Conservation (phyloP, 2,797 vertebrate genomes). For the Cyprinella venusta region DNA sequence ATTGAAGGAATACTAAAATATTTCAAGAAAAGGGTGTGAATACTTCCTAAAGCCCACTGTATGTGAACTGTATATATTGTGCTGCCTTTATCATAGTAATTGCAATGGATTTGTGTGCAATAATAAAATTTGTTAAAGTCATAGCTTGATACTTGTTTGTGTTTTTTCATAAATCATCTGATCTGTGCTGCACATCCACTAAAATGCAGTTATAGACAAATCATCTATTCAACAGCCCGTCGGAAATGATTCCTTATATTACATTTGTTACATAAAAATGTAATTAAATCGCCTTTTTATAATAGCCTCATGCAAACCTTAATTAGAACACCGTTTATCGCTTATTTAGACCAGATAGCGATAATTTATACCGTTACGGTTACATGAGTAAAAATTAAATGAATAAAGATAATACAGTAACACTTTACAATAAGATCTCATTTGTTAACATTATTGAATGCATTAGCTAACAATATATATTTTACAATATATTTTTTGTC, state of each 20-base stretch:
- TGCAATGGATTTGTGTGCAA: slow-evolving; percentile 80
- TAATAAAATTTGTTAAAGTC: slow-evolving; percentile 76
- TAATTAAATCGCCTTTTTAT: not conserved
- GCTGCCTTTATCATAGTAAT: slow-evolving; percentile 77
- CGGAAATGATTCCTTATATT: not conserved
- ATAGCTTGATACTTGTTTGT: slow-evolving; percentile 55
- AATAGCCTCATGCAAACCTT: not conserved
- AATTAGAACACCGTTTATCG: not conserved
- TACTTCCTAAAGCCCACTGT: slow-evolving; percentile 49
- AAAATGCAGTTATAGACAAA: not conserved
- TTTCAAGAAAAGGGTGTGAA: not conserved
- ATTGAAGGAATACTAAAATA: not conserved
- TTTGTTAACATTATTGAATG: too few species aligned
- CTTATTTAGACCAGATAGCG: not conserved
- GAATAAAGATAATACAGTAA: too few species aligned
- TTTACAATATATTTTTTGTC: too few species aligned
- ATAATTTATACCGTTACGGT: too few species aligned
- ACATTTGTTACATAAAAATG: not conserved
- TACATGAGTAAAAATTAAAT: too few species aligned
- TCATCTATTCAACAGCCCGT: too few species aligned
- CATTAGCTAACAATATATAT: too few species aligned
- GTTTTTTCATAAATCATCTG: slow-evolving; percentile 15
- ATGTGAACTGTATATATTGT: slow-evolving; percentile 74
- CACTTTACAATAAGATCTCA: too few species aligned
- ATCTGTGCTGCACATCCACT: not conserved